Evolutionary conservation across 2,113 vertebrate species (phyloP), one percentile per base, ranked within the genome.

Genomic region (Panurus biarmicus): DNA sequence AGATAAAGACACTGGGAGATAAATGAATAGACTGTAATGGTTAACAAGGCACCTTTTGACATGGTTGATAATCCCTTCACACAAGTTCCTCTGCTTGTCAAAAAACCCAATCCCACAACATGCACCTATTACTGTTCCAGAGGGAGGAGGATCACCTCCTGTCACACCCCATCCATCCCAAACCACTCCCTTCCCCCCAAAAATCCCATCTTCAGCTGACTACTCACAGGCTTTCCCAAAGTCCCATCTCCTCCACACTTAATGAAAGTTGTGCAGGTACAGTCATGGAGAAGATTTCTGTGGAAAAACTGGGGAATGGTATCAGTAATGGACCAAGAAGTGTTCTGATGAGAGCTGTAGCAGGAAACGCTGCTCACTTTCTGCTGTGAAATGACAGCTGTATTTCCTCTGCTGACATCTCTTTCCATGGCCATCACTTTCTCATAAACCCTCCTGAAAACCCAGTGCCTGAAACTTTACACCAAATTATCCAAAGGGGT

Each of bases 61-160:
- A 90, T 57, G 84, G 81, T 0, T 29, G 47, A 89, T 36, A 58
- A 86, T 45, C 25, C 86, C 44, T 69, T 79, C 50, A 51, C 6
- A 14, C 22, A 36, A 64, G 29, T 26, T 58, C 20, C 53, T 45
- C 35, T 23, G 20, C 5, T 9, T 10, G 48, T 23, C 70, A 56
- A 65, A 85, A 89, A 18, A 1, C 20, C 31, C 85, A 62, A 12
- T 28, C 22, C 35, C n/a, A 15, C 5, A 48, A 12, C 0, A 0
- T 17, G 23, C 31, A 26, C 33, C 2, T 33, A 58, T 8, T 65
- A 20, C 1, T 47, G 58, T 5, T 36, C 54, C 61, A 76, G 28
- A 66, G 40, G 44, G 35, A 16, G 22, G 31, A 36, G 78, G 40
- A 51, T 70, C 26, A 15, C 5, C 58, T 70, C 45, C 64, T 54